phyloP scores from a whole-genome alignment of 2,113 vertebrate genomes.

The Tetrax tetrax region DNA sequence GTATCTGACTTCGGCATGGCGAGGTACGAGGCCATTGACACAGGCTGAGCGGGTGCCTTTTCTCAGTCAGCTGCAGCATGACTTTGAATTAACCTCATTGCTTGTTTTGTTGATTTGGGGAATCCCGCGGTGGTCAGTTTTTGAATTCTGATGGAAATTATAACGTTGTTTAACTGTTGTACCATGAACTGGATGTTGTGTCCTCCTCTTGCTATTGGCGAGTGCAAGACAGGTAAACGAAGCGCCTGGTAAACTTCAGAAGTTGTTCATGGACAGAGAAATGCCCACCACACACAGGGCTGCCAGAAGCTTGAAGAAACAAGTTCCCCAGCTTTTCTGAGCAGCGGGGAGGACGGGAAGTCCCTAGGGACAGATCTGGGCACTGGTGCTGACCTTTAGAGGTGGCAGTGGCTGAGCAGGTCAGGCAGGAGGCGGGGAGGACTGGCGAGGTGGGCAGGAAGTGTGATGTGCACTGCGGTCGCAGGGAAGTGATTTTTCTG shows the following conservation, averaged over 20 bases:
- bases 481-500: constrained; percentile 53
- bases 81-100: not conserved
- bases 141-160: not conserved
- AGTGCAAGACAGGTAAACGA: not conserved
- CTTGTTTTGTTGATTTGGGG: not conserved
- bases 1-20: constrained; percentile 90
- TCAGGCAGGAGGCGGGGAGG: not conserved
- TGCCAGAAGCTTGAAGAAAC: not conserved
- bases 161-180: not conserved
- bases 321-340: not conserved
- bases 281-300: not conserved
- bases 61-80: not conserved
- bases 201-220: not conserved
- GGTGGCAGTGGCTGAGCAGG: not conserved
- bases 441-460: not conserved
- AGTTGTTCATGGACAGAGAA: not conserved
- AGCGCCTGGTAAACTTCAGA: not conserved
- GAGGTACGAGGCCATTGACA: constrained; percentile 60
- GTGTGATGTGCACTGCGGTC: not conserved
- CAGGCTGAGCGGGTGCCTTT: not conserved
- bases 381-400: not conserved
- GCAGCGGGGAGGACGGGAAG: not conserved
- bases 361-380: not conserved
- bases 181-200: accelerated
- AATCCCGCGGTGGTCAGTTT: not conserved